These are phyloP conservation scores for Lysiphlebus fabarum DNA, from an alignment of 1,140 invertebrate genomes.

Conservation along the genomic window DNA sequence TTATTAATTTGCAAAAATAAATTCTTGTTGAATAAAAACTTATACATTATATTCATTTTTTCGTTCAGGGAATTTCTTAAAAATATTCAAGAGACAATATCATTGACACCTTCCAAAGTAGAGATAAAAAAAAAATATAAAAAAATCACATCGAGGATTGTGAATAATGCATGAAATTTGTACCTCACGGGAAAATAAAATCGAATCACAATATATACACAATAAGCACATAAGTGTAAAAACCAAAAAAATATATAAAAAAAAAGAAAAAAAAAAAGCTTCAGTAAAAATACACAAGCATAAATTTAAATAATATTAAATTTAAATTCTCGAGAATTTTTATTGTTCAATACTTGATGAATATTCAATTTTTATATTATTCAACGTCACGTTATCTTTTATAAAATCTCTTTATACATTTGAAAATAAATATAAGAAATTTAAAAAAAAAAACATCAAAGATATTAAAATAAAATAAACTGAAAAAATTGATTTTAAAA, in stretches of 20 bases:
- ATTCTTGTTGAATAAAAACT: too few species aligned
- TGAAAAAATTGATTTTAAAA: too few species aligned
- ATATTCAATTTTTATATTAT: slow-evolving; percentile 16
- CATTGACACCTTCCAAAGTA: neutral
- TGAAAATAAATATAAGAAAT: too few species aligned
- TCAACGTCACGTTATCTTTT: neutral
- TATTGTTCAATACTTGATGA: slow-evolving; percentile 37
- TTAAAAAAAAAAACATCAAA: too few species aligned
- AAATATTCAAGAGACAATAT: neutral
- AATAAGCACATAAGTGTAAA: slow-evolving; percentile 31
- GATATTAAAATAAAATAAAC: too few species aligned
- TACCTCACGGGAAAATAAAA: slow-evolving; percentile 36
- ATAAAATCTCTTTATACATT: too few species aligned
- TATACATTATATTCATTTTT: neutral
- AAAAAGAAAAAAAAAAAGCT: slow-evolving; percentile 18
- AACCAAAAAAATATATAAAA: neutral
- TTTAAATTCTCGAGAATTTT: slow-evolving; percentile 40
- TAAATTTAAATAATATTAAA: slow-evolving; percentile 54
- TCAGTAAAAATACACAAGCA: slow-evolving; percentile 44
- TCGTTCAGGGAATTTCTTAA: too few species aligned
- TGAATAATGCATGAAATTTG: slow-evolving; percentile 56
- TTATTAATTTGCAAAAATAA: too few species aligned
- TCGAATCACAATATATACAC: slow-evolving; percentile 36
- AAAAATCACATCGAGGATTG: slow-evolving; percentile 31
- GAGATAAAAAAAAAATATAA: too few species aligned